Evolutionary conservation across 2,888 invertebrate species (phyloP), one percentile per base, ranked within the genome.

Genomic region (Gibbula magus): DNA sequence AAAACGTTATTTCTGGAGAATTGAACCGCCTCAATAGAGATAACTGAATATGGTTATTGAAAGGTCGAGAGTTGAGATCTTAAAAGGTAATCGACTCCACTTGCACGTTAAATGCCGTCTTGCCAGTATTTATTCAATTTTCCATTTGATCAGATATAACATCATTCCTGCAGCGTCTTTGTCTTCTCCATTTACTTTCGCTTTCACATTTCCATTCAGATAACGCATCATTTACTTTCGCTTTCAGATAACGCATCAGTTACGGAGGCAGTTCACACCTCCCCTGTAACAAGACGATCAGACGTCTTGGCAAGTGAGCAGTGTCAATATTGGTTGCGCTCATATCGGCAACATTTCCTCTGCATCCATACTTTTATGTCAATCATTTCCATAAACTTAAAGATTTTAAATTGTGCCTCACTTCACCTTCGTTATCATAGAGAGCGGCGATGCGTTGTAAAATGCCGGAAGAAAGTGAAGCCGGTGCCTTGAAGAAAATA

Each of bases 41-140:
- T 35, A 56, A 56, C 56, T n/a, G 56, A 29, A 61, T 61, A 61
- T 29, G 29, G 61, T 29, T 25, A 2, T 61, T 1, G 29, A 29
- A 61, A 61, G 20, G 61, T 61, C 61, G 29, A 29, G 61, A 61
- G 61, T 61, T 61, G n/a, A 61, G 29, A 61, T n/a, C 29, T 61
- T 25, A 25, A n/a, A 25, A 25, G 61, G 25, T 61, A 61, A 61
- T 61, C 61, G 61, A 29, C 61, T 61, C 61, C n/a, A 61, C n/a
- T 61, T 61, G 13, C 56, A 2, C 20, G 22, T 56, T n/a, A n/a
- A 20, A 56, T 18, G 25, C 29, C 25, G 29, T 18, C 29, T 61
- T 61, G 61, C 29, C 29, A n/a, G 61, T 61, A 61, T 61, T 61
- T 61, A 61, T 61, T 61, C 61, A 61, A 61, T 61, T 61, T 61